Evolutionary conservation across 2,888 invertebrate species (phyloP).

Genomic region (Tiphia femorata): DNA sequence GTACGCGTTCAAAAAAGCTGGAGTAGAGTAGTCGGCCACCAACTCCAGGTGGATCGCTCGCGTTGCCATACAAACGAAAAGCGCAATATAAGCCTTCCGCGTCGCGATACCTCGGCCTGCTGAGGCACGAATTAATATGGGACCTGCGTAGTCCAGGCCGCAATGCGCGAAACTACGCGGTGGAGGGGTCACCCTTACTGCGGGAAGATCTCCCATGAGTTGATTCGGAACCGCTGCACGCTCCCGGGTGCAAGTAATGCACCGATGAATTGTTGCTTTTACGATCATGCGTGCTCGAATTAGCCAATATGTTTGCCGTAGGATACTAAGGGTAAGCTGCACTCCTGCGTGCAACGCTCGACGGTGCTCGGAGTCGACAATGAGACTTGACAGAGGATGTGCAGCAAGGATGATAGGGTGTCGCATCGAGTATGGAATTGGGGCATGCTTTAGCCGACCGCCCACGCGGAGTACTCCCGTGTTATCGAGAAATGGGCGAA

Average conservation of each 20-base stretch:
- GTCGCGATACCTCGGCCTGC: not conserved
- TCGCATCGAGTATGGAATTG: not conserved
- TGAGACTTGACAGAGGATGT: not conserved
- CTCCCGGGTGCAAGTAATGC: not conserved
- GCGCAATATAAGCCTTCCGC: not conserved
- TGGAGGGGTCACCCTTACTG: not conserved
- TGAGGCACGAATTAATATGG: not conserved
- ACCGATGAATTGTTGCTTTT: not conserved
- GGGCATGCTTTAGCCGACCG: not conserved
- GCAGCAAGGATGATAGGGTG: not conserved
- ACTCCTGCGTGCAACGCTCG: not conserved
- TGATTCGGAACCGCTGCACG: not conserved
- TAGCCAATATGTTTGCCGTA: not conserved
- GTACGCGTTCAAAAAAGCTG: not conserved
- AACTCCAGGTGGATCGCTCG: conserved; percentile 1
- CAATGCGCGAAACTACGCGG: not conserved
- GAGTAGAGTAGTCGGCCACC: not conserved
- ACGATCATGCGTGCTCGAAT: not conserved
- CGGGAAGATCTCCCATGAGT: not conserved
- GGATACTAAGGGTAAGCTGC: not conserved
- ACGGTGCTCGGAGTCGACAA: not conserved
- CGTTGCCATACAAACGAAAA: not conserved
- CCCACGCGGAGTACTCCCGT: not conserved
- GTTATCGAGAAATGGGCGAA: not conserved
- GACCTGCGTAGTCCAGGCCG: not conserved